phyloP scores from a whole-genome alignment of 2,797 vertebrate species.

The Aldrovandia affinis region DNA sequence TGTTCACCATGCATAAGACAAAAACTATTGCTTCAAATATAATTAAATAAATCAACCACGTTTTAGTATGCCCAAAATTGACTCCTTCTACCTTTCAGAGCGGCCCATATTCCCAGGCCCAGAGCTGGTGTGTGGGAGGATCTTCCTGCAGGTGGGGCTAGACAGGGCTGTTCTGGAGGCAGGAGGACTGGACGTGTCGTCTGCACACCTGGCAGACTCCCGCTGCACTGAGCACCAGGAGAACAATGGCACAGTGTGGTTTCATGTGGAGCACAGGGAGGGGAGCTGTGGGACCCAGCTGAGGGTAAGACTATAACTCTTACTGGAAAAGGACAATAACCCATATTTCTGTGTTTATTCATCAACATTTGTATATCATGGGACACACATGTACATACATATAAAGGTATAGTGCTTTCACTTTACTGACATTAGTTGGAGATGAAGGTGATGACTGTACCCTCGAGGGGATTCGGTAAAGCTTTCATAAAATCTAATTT shows the following conservation, averaged over 20 bases:
- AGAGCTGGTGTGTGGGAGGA: slow-evolving; percentile 53
- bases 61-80: no score
- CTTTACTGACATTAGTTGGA: no score
- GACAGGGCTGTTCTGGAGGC: background rate
- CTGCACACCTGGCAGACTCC: slow-evolving; percentile 56
- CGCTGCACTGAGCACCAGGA: slow-evolving; percentile 45
- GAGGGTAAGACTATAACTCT: slow-evolving; percentile 48
- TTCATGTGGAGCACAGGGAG: slow-evolving; percentile 45
- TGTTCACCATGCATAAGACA: background rate
- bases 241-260: slow-evolving; percentile 51
- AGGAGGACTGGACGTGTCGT: slow-evolving; percentile 50
- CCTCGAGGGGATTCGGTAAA: no score
- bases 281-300: slow-evolving; percentile 62
- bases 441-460: no score
- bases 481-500: no score
- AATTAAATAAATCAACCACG: no score
- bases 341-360: no score
- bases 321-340: background rate
- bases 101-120: background rate
- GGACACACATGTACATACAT: no score
- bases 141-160: slow-evolving; percentile 52
- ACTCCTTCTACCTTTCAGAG: background rate
- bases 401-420: no score
- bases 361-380: no score
- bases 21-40: no score